Base-by-base conservation (phyloP, 2,888 invertebrate genomes). In the Dorcus hopei region DNA sequence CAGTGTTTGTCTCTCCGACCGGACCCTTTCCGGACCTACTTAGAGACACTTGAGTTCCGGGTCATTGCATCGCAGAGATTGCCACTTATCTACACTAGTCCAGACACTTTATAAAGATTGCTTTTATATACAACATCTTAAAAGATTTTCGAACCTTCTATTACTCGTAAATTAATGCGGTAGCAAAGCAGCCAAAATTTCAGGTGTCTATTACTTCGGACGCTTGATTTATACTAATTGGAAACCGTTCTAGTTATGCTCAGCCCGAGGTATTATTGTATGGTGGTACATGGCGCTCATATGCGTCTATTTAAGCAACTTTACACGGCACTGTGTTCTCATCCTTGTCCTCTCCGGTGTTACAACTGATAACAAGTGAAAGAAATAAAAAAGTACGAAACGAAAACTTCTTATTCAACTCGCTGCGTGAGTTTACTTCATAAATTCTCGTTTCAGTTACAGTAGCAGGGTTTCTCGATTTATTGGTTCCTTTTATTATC, bases 1-100 rank as follows among this genome's bases (percentile, higher is more conserved):
- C 56, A 60, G 68, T 67, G 70, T 70, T 71, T 70, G 70, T 72
- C 70, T 65, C 68, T 60, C 19, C 19, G 64, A 64, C 66, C 63
- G 68, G 66, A 64, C 70, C 63, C 65, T 70, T 73, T 72, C 72
- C 72, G 69, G 68, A 64, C 56, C 65, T 68, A 68, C 67, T 71
- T 64, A 70, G 66, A 68, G 65, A 67, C 68, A 68, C 65, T 65
- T 63, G 60, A 63, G 67, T 70, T 70, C 69, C 68, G 68, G 67
- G 67, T 69, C 70, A 70, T 70, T 69, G 68, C 66, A 54, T 68
- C 54, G 49, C 50, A 60, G 58, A 62, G 61, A 63, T 62, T 63
- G 61, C 45, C 45, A 42, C 63, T 66, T 67, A 67, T 65, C 64
- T 65, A 52, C 52, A 54, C 57, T 50, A 49, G 57, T 59, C 57